phyloP scores from a whole-genome alignment of 2,797 vertebrate species.

The Gambusia yucatana region DNA sequence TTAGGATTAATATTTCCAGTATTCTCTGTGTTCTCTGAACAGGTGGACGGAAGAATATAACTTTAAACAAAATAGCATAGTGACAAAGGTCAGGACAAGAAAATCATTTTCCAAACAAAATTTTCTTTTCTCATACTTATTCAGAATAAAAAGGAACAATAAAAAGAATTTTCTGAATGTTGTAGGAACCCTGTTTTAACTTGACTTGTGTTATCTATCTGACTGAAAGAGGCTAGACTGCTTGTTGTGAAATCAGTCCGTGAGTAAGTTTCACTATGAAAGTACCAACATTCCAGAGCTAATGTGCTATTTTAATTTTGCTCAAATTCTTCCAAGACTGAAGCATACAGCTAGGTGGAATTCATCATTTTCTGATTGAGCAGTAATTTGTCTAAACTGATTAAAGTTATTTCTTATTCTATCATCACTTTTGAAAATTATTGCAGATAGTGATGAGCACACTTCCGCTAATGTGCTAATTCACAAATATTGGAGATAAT shows the following conservation, averaged over 20 bases:
- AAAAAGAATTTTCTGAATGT: not conserved
- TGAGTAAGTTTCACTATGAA: conserved; percentile 3
- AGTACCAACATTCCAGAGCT: not conserved
- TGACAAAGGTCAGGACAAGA: not conserved
- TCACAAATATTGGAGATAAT: not conserved
- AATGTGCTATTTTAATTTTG: not conserved
- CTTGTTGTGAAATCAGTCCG: not conserved
- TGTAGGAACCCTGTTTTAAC: not conserved
- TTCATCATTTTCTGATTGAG: not conserved
- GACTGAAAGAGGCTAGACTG: not conserved
- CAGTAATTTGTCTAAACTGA: not conserved
- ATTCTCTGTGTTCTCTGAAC: not conserved
- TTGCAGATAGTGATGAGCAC: not conserved
- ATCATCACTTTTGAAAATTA: not conserved
- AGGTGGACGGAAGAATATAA: not conserved
- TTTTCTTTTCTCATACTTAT: not conserved
- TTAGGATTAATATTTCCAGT: not conserved
- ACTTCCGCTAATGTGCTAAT: too few species aligned
- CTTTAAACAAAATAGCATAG: not conserved
- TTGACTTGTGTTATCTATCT: not conserved
- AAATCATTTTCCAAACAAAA: not conserved
- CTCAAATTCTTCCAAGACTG: not conserved
- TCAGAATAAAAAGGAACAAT: not conserved
- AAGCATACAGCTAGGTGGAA: not conserved
- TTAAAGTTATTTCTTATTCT: not conserved